phyloP scores from a whole-genome alignment of 2,888 invertebrate species.

The Flexamia atlantica region DNA sequence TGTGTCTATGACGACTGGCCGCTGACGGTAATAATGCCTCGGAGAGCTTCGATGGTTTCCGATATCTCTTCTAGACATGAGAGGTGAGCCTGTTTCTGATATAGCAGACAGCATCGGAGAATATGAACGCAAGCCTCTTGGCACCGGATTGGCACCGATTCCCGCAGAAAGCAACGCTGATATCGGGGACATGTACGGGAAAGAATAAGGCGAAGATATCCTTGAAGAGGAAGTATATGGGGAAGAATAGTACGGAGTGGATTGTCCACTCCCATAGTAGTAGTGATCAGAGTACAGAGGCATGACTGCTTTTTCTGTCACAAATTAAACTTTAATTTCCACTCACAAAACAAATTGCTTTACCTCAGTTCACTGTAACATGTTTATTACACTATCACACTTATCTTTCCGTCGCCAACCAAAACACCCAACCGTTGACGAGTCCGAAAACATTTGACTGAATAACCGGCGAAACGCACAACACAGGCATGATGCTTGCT shows the following conservation, averaged over 20 bases:
- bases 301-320: conserved; percentile 19
- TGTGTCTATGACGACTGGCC: conserved; percentile 88
- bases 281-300: conserved; percentile 57
- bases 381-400: not conserved
- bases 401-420: conserved; percentile 21
- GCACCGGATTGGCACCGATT: conserved; percentile 54
- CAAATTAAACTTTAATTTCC: not conserved
- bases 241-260: conserved; percentile 56
- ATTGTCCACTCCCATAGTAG: conserved; percentile 54
- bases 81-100: conserved; percentile 62
- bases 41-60: conserved; percentile 40
- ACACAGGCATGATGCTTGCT: conserved; percentile 12
- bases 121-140: conserved; percentile 55
- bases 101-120: conserved; percentile 65
- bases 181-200: conserved; percentile 59
- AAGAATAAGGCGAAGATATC: conserved; percentile 61
- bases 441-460: not conserved
- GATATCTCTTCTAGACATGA: conserved; percentile 42
- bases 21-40: conserved; percentile 71
- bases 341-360: not conserved
- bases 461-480: not conserved
- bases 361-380: conserved; percentile 8
- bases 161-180: conserved; percentile 58
- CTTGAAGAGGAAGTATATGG: conserved; percentile 40
- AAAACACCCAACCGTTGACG: not conserved